Evolutionary conservation across 2,113 vertebrate species (phyloP).

Genomic region (Isurus oxyrinchus): DNA sequence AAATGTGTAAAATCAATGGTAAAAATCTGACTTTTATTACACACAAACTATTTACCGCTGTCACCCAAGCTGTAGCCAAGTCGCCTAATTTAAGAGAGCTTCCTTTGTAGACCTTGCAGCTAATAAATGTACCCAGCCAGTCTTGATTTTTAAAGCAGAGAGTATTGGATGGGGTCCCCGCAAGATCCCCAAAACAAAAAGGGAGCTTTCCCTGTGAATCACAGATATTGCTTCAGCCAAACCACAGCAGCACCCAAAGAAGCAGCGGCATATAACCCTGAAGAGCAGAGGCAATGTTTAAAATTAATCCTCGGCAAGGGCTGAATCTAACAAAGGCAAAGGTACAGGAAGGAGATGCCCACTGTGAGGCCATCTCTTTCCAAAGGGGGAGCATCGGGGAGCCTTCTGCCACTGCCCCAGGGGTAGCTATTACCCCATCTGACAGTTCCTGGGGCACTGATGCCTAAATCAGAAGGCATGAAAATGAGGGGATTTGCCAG

Average conservation of each 20-base stretch:
- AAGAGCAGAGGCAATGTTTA: neutral
- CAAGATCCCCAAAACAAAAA: neutral
- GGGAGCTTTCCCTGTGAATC: neutral
- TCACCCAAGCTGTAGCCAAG: neutral
- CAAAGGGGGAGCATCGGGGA: neutral
- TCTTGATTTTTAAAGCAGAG: neutral
- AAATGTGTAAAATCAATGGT: slow-evolving; percentile 5
- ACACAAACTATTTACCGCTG: neutral
- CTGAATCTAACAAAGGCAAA: neutral
- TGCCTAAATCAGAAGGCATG: neutral
- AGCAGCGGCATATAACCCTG: neutral
- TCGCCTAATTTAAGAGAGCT: slow-evolving; percentile 18
- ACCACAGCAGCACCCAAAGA: neutral
- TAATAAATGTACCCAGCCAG: neutral
- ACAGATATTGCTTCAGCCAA: neutral
- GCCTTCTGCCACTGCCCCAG: neutral
- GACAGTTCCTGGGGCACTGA: neutral
- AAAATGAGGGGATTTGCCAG: neutral
- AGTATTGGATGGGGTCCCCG: neutral
- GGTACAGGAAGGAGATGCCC: neutral
- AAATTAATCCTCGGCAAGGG: neutral
- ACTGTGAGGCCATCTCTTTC: neutral
- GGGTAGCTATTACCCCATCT: neutral
- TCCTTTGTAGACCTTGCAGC: neutral
- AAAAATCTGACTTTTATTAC: neutral